Base-by-base conservation (phyloP, 2,888 invertebrate genomes). In the Scelioninae gen. 2 region DNA sequence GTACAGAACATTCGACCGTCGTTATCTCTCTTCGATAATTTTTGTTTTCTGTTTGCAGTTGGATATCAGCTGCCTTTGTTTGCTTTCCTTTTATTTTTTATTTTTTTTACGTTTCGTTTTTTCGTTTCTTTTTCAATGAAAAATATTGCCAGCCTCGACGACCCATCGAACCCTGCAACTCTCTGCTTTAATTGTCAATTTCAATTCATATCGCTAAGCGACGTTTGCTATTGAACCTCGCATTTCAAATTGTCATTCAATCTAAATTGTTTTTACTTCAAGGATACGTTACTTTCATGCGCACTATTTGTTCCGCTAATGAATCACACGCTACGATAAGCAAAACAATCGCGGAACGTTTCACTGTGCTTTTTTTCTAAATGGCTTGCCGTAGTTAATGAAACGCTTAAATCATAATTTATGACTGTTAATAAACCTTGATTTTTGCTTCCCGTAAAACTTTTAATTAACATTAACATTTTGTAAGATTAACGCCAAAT, bases 221-320 rank as follows among this genome's bases (percentile, higher is more conserved):
- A 60, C 37, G 33, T 19, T 46, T 45, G 35, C 37, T 60, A 37
- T 37, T n/a, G 25, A 46, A 13, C 25, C n/a, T 9, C 46, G 19
- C 31, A 31, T 19, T 61, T 41, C 9, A 61, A 18, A 61, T 46
- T 16, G 41, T 16, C 52, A 9, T 50, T 61, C 31, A 39, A 31
- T 52, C 28, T 41, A 37, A 52, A 52, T 43, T 25, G 60, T 22
- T 57, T 25, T 31, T 58, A 35, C 46, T 60, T 46, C 60, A 60
- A 60, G 46, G 60, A 46, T 46, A 46, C 22, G 37, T 37, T 60
- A 46, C 60, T 46, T 58, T 58, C 60, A 10, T 46, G n/a, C 60
- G 46, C 60, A n/a, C 15, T 46, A 58, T 45, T 58, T 35, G 31
- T 22, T 45, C 46, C 13, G 33, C 33, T 33, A 46, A 58, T 46